Conservation (phyloP, 1,140 invertebrate species). For the Bursaphelenchus mucronatus region DNA sequence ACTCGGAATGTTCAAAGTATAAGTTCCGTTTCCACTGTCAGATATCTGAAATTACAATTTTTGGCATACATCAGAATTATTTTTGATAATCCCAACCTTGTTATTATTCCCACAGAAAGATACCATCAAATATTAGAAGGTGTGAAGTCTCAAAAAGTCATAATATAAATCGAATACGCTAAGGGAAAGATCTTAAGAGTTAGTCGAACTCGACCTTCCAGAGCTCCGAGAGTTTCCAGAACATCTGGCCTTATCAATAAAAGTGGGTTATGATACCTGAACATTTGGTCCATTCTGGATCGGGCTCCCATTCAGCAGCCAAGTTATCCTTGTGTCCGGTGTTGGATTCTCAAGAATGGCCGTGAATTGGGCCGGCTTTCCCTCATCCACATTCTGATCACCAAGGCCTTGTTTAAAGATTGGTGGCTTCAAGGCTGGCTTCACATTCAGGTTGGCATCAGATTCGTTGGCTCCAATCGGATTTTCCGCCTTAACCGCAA, state of each 20-base stretch:
- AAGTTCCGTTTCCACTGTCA: slow-evolving; percentile 42
- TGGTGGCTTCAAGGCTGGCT: slow-evolving; percentile 22
- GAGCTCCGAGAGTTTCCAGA: no score
- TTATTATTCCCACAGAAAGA: no score
- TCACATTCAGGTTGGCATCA: slow-evolving; percentile 35
- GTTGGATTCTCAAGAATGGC: slow-evolving; percentile 34
- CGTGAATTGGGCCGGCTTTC: slow-evolving; percentile 35
- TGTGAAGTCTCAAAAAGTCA: no score
- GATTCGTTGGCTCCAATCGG: slow-evolving; percentile 33
- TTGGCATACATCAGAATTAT: no score
- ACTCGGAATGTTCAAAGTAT: slow-evolving; percentile 83
- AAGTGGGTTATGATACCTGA: no score
- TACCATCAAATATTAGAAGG: no score
- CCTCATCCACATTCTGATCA: slow-evolving; percentile 39
- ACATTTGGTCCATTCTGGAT: slow-evolving; percentile 21
- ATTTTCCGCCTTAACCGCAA: slow-evolving; percentile 41
- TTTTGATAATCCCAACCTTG: no score
- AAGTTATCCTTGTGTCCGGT: slow-evolving; percentile 35
- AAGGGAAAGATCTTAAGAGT: no score
- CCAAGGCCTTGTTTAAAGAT: slow-evolving; percentile 25
- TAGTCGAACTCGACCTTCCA: no score
- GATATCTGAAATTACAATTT: slow-evolving; percentile 16
- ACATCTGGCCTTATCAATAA: no score
- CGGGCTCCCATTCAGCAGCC: slow-evolving; percentile 45
- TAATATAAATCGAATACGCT: no score